Base-by-base conservation (phyloP, 2,113 vertebrate species). In the Leptodactylus fuscus region DNA sequence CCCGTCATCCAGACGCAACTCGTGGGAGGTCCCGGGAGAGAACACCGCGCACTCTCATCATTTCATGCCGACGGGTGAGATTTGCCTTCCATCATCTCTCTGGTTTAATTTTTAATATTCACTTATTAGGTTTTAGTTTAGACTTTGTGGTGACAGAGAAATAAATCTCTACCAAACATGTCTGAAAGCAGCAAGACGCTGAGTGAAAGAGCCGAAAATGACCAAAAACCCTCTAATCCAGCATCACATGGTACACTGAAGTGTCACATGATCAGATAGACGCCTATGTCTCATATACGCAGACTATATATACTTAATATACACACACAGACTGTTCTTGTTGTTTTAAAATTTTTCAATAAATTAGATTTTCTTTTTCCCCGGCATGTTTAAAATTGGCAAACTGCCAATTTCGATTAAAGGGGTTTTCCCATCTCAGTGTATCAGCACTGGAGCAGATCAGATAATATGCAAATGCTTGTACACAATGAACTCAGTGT, bases 1-100 rank as follows among this genome's bases (percentile, higher is more conserved):
- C 83, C 53, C 18, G 65, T 60, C 65, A 60, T 85, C 65, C 53
- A 36, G 20, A 20, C 13, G 70, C 83, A 80, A 71, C 65, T 70
- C 46, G 53, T 38, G 49, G 5, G 65, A 69, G 38, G 32, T 44
- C 83, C 62, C 83, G 22, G 60, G 75, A 71, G 76, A 69, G 36
- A 12, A 13, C 13, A 24, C 27, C 34, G 46, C 51, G 49, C 34
- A 46, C 62, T 55, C 55, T 20, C 38, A 15, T 34, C 27, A 36
- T 51, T 51, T 60, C 76, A 34, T 36, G 41, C 73, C 74, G 12
- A 24, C 60, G 34, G 24, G 11, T 79, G n/a, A 78, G 78, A 20
- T 69, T 34, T 55, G 13, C 24, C 65, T 79, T 58, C 29, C n/a
- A 80, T 70, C 49, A 80, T 29, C 24, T 46, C 22, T 32, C 44